These are phyloP conservation scores for Sipha flava DNA, from an alignment of 1,140 invertebrate species.

Conservation along the genomic window DNA sequence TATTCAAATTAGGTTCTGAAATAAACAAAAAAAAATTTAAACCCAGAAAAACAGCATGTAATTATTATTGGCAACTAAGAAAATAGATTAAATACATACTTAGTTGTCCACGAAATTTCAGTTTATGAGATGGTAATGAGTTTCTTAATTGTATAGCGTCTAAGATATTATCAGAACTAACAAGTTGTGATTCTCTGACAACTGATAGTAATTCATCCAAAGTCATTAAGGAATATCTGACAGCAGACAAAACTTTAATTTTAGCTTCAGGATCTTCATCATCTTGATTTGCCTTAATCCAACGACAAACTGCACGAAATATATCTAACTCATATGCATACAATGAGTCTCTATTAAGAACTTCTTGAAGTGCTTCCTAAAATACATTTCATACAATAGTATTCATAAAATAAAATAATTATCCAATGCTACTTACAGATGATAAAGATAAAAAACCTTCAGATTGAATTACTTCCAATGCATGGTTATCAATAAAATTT, in stretches of 20 bases:
- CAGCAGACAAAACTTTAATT: slow-evolving; percentile 41
- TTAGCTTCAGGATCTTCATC: slow-evolving; percentile 27
- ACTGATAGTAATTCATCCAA: slow-evolving; percentile 76
- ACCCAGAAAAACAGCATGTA: too few species aligned
- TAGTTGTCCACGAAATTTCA: slow-evolving; percentile 72
- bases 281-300: slow-evolving; percentile 65
- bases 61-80: too few species aligned
- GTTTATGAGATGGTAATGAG: slow-evolving; percentile 56
- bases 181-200: slow-evolving; percentile 74
- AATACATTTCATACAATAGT: slow-evolving; percentile 34
- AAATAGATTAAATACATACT: slow-evolving; percentile 46
- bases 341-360: slow-evolving; percentile 89
- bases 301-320: slow-evolving; percentile 76
- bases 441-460: slow-evolving; percentile 78
- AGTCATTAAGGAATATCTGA: slow-evolving; percentile 80
- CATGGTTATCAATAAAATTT: slow-evolving; percentile 80
- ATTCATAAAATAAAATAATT: background rate
- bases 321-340: slow-evolving; percentile 93
- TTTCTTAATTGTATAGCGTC: slow-evolving; percentile 85
- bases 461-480: slow-evolving; percentile 69
- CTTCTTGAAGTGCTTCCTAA: slow-evolving; percentile 64
- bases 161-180: slow-evolving; percentile 80
- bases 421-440: slow-evolving; percentile 51
- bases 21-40: slow-evolving; percentile 33
- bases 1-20: slow-evolving; percentile 81